Evolutionary conservation across 2,888 invertebrate genomes (phyloP).

Genomic region (Serrognathus titanus): DNA sequence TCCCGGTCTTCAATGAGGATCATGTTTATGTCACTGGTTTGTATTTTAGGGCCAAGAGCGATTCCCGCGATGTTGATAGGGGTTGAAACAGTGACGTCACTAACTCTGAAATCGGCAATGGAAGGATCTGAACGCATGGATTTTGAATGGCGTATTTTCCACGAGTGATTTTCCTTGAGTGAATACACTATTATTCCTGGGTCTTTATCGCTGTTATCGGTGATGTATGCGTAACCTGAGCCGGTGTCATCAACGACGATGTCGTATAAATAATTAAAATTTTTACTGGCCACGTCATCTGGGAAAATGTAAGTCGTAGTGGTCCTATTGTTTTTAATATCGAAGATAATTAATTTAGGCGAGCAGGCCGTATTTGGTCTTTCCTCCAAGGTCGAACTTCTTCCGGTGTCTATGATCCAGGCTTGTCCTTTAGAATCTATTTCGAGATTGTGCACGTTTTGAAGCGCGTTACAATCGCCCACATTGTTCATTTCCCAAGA

Average conservation of each 20-base stretch:
- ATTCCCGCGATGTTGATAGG: constrained; percentile 68
- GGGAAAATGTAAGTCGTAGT: constrained; percentile 58
- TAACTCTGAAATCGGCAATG: constrained; percentile 59
- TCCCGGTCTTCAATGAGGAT: constrained; percentile 42
- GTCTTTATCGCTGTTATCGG: constrained; percentile 64
- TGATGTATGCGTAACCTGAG: constrained; percentile 68
- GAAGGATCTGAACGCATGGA: constrained; percentile 62
- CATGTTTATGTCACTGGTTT: constrained; percentile 19
- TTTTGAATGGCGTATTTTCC: constrained; percentile 64
- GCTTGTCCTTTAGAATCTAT: constrained; percentile 67
- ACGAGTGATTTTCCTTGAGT: constrained; percentile 59
- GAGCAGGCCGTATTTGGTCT: constrained; percentile 58
- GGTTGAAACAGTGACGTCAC: constrained; percentile 56
- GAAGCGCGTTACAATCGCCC: constrained; percentile 66
- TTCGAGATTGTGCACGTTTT: constrained; percentile 73
- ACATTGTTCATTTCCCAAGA: constrained; percentile 66
- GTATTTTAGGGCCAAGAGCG: constrained; percentile 59
- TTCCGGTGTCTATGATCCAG: constrained; percentile 68
- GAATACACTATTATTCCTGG: constrained; percentile 70
- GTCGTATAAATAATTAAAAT: constrained; percentile 65
- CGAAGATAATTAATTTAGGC: constrained; percentile 66
- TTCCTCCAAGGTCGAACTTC: constrained; percentile 58
- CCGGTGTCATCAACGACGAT: constrained; percentile 71
- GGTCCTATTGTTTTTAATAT: constrained; percentile 59
- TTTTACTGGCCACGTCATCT: constrained; percentile 55